Percentiles rank a stretch among this genome's conserved stretches.
Evolutionary conservation across 2,113 vertebrate genomes (phyloP).

Genomic region (Datnioides undecimradiatus): DNA sequence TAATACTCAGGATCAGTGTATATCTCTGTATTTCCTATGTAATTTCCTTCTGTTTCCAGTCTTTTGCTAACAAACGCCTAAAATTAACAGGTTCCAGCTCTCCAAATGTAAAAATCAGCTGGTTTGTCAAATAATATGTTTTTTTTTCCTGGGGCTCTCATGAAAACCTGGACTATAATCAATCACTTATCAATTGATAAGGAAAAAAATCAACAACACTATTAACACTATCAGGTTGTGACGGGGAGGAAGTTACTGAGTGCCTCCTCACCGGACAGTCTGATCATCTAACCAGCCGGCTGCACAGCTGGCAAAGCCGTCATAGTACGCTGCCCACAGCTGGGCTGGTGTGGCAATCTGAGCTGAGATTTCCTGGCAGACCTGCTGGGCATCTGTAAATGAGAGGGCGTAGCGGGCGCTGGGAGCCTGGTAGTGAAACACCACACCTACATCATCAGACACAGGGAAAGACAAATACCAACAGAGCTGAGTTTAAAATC

Average conservation of each 20-base stretch:
- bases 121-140: background rate
- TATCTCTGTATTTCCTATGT: no score
- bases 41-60: no score
- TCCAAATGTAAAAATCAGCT: background rate
- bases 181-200: background rate
- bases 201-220: background rate
- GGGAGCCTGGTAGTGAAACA: conserved; percentile 91
- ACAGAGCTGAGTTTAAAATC: background rate
- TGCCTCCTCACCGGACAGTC: conserved; percentile 88
- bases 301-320: conserved; percentile 92
- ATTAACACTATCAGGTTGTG: background rate
- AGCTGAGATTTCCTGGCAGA: conserved; percentile 89
- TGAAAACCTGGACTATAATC: background rate
- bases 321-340: conserved; percentile 91
- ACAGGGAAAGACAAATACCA: conserved; percentile 16
- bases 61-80: background rate
- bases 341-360: conserved; percentile 88
- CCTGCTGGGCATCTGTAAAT: conserved; percentile 86
- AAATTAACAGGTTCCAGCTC: background rate
- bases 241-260: conserved; percentile 4
- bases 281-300: conserved; percentile 94
- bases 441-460: conserved; percentile 83
- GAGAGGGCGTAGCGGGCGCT: conserved; percentile 86
- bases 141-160: background rate
- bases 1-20: background rate